Percentiles rank a stretch among this genome's conserved stretches.
Evolutionary conservation across 2,113 vertebrate genomes (phyloP).

Genomic region (Zosterops borbonicus): DNA sequence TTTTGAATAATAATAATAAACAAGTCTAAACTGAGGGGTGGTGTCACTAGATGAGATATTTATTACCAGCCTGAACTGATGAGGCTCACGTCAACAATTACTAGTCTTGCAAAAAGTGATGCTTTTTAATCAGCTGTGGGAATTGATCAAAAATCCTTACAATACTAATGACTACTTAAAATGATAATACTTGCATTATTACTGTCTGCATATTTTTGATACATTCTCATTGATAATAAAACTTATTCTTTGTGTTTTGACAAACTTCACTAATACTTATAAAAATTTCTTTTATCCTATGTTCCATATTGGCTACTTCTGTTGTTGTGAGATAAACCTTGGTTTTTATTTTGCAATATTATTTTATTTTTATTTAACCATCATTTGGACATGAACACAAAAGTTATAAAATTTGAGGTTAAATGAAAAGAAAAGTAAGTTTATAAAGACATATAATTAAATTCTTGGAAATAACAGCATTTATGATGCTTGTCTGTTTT

Average conservation of each 20-base stretch:
- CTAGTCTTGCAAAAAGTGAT: background rate
- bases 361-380: background rate
- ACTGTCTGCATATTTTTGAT: background rate
- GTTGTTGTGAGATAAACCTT: background rate
- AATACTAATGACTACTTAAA: background rate
- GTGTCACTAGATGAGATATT: background rate
- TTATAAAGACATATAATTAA: background rate
- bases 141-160: constrained; percentile 19
- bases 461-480: background rate
- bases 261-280: background rate
- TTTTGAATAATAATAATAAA: background rate
- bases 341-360: background rate
- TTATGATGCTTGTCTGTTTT: background rate
- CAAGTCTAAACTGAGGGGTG: background rate
- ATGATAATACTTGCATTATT: background rate
- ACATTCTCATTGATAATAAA: background rate
- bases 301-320: background rate
- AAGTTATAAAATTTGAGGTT: background rate
- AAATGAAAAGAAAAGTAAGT: background rate
- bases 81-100: background rate
- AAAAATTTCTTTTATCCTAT: background rate
- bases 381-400: background rate
- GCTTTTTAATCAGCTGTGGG: constrained; percentile 35
- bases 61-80: constrained; percentile 17
- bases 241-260: background rate